Conservation (phyloP, 2,888 invertebrate genomes). For the Adela reaumurella region DNA sequence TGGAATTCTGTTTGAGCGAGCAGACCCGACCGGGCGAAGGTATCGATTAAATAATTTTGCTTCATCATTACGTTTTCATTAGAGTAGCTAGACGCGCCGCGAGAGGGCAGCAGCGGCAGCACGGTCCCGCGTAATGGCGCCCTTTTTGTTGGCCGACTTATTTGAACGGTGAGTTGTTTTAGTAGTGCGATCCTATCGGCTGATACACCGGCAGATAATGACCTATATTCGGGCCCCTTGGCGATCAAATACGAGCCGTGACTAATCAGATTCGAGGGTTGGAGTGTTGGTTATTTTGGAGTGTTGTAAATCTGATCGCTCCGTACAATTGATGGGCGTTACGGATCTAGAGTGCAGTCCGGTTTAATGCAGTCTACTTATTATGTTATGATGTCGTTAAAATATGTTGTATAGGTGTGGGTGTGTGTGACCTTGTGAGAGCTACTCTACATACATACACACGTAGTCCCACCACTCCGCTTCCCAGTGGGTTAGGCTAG, state of each 20-base stretch:
- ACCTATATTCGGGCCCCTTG: constrained; percentile 1
- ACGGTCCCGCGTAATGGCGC: background rate
- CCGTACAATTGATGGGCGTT: too few species aligned
- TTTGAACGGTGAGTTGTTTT: constrained; percentile 4
- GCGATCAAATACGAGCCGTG: background rate
- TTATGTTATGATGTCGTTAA: too few species aligned
- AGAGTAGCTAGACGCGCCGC: too few species aligned
- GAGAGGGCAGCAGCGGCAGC: background rate
- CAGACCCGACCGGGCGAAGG: constrained; percentile 12
- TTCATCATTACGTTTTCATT: constrained; percentile 38
- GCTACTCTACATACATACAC: too few species aligned
- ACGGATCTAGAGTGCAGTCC: too few species aligned
- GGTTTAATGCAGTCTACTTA: too few species aligned
- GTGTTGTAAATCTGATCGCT: too few species aligned
- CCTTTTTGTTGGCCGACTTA: background rate
- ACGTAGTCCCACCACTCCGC: too few species aligned
- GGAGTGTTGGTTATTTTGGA: too few species aligned
- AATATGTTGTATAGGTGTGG: too few species aligned
- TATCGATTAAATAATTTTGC: constrained; percentile 26
- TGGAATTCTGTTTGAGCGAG: background rate
- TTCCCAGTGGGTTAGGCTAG: too few species aligned
- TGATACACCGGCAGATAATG: constrained; percentile 4
- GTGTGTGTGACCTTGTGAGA: too few species aligned
- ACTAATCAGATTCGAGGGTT: background rate
- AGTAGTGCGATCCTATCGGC: constrained; percentile 3